Evolutionary conservation across 2,113 vertebrate genomes (phyloP).

Genomic region (Toxotes chatareus): DNA sequence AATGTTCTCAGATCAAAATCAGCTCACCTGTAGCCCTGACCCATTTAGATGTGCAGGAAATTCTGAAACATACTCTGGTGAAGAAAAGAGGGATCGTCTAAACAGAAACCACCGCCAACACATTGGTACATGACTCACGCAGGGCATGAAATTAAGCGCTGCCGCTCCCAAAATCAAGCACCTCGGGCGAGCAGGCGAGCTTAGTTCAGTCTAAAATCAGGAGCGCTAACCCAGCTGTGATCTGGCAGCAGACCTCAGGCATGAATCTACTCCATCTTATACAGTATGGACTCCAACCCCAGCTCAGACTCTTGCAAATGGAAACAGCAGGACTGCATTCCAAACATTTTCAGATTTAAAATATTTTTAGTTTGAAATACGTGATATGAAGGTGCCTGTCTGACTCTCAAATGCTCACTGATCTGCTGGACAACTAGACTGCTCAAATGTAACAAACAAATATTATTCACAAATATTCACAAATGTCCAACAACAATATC

Average conservation of each 20-base stretch:
- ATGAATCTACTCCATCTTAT: constrained; percentile 10
- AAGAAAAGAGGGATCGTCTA: constrained; percentile 26
- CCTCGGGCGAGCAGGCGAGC: constrained; percentile 45
- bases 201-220: constrained; percentile 48
- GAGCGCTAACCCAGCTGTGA: constrained; percentile 54
- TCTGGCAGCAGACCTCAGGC: constrained; percentile 51
- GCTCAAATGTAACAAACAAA: background rate
- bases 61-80: background rate
- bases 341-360: constrained; percentile 8
- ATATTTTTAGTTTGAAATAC: background rate
- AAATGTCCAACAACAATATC: background rate
- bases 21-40: constrained; percentile 20
- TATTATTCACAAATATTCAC: background rate
- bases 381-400: background rate
- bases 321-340: constrained; percentile 14
- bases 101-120: constrained; percentile 43
- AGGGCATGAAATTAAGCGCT: constrained; percentile 60
- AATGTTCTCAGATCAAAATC: constrained; percentile 19
- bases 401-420: background rate
- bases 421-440: background rate
- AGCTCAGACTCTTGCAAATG: constrained; percentile 12
- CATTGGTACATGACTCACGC: constrained; percentile 61
- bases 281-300: background rate
- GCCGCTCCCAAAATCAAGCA: constrained; percentile 58
- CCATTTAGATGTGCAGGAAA: constrained; percentile 36